Conservation (phyloP, 2,113 vertebrate genomes). For the Sapayoa aenigma region DNA sequence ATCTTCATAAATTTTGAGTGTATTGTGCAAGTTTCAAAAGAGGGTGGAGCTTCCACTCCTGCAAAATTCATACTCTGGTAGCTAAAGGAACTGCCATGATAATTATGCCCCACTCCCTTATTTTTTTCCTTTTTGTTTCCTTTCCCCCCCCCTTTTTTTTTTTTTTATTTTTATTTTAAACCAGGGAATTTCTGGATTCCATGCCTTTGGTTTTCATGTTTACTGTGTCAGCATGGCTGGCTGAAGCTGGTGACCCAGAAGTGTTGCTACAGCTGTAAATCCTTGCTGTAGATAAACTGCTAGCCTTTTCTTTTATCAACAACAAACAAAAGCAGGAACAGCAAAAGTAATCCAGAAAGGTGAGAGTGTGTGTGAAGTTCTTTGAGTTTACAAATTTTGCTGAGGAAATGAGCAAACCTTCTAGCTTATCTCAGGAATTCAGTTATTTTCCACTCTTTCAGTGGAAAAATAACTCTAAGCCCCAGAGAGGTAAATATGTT, state of each 20-base stretch:
- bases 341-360: not conserved
- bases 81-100: not conserved
- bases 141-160: too few relatives aligned
- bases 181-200: not conserved
- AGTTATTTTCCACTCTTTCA: not conserved
- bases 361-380: not conserved
- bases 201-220: not conserved
- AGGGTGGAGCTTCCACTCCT: not conserved
- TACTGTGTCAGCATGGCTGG: not conserved
- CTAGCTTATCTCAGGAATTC: not conserved
- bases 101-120: not conserved
- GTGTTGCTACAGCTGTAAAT: not conserved
- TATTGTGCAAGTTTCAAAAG: not conserved
- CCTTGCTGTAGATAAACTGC: not conserved
- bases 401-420: not conserved
- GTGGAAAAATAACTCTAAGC: not conserved
- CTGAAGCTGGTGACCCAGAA: not conserved
- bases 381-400: not conserved
- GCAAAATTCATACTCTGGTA: not conserved
- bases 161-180: not conserved
- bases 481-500: slow-evolving; percentile 35
- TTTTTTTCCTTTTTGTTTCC: not conserved
- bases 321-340: not conserved
- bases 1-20: not conserved
- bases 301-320: not conserved